phyloP scores from a whole-genome alignment of 2,888 invertebrate genomes.

The Tachystola acroxantha region DNA sequence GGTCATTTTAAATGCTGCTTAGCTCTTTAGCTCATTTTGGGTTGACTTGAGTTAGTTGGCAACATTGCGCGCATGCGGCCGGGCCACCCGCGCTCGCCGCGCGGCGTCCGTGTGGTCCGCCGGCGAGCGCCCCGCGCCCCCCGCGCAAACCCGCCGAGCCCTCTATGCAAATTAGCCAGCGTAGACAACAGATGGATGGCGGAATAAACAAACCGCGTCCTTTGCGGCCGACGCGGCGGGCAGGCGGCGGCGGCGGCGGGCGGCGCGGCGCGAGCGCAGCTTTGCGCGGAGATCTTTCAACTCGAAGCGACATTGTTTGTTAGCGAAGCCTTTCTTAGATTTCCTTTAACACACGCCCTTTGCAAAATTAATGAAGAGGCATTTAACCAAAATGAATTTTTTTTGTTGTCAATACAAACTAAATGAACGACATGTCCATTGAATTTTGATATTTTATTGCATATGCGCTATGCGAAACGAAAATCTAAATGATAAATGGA shows the following conservation, averaged over 20 bases:
- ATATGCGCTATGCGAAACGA: too few species aligned
- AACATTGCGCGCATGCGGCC: too few species aligned
- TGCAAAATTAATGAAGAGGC: too few species aligned
- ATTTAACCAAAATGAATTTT: too few species aligned
- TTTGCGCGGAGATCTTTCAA: neutral
- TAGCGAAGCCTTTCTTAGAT: constrained; percentile 3
- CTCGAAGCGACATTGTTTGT: constrained; percentile 11
- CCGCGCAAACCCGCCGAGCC: constrained; percentile 40
- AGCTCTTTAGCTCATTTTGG: too few species aligned
- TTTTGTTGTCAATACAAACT: too few species aligned
- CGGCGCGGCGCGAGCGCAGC: constrained; percentile 1
- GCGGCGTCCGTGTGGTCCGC: constrained; percentile 78
- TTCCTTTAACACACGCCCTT: neutral
- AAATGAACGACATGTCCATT: neutral
- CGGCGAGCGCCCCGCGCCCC: constrained; percentile 30
- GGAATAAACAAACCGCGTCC: constrained; percentile 75
- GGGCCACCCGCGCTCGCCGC: too few species aligned
- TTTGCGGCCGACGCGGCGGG: constrained; percentile 43
- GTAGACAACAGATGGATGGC: constrained; percentile 78
- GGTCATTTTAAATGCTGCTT: too few species aligned
- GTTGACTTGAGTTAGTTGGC: too few species aligned
- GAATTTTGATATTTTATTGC: too few species aligned
- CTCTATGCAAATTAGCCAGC: constrained; percentile 77
- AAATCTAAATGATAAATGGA: too few species aligned
- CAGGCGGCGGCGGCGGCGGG: constrained; percentile 35